Percentiles rank a stretch among this genome's conserved stretches.
These are phyloP conservation scores for Cottus gobio DNA, from an alignment of 2,113 vertebrate species.

Conservation along the genomic window DNA sequence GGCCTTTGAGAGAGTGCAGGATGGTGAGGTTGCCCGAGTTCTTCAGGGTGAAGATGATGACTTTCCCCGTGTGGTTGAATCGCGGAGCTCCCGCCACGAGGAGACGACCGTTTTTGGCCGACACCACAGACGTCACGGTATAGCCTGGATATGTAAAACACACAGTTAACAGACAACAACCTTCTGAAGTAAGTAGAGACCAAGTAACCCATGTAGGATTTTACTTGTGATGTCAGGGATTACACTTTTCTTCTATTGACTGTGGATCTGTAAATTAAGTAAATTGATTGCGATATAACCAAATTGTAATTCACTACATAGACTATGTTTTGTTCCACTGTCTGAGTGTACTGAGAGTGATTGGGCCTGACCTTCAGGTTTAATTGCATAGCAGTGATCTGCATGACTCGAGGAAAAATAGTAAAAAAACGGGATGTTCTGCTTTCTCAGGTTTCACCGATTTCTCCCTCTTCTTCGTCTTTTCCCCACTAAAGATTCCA, in stretches of 20 bases:
- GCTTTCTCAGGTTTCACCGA: constrained; percentile 52
- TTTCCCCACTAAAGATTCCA: constrained; percentile 54
- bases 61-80: constrained; percentile 98
- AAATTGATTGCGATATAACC: not conserved
- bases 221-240: not conserved
- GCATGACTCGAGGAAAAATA: constrained; percentile 45
- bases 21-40: constrained; percentile 91
- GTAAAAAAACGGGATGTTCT: constrained; percentile 39
- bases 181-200: not conserved
- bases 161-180: not conserved
- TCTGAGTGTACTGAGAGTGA: not conserved
- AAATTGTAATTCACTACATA: constrained; percentile 8
- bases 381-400: constrained; percentile 12
- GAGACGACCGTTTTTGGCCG: constrained; percentile 84
- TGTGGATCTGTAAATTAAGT: not conserved
- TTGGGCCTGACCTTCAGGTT: constrained; percentile 6
- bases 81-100: constrained; percentile 94
- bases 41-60: constrained; percentile 94
- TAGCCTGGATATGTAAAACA: constrained; percentile 85
- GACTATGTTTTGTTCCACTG: not conserved
- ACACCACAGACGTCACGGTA: constrained; percentile 93
- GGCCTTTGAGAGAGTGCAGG: constrained; percentile 92
- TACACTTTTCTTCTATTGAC: not conserved
- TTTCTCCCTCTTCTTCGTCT: constrained; percentile 36
- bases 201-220: not conserved